Base-by-base conservation (phyloP, 2,888 invertebrate genomes). In the Heliconius cydno region DNA sequence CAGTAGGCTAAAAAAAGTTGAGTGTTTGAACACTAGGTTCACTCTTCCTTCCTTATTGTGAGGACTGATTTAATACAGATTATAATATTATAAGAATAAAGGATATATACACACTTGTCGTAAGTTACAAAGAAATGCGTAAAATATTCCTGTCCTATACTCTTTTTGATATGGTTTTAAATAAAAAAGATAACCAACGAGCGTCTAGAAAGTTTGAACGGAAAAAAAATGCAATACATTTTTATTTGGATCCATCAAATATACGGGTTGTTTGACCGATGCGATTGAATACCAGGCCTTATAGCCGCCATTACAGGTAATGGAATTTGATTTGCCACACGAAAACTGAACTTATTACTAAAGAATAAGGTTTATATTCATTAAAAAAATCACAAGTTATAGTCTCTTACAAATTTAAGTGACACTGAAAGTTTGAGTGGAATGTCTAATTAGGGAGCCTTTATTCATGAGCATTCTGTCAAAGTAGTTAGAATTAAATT, bases 251-350 rank as follows among this genome's bases (percentile, higher is more conserved):
- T 30, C 78, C 80, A 78, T 84, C 83, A 83, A 84, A 81, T 81
- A 75, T 74, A 82, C 79, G 80, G 79, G 70, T 60, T 75, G 78
- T 73, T 79, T 81, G 83, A 84, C 80, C 82, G 82, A 84, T 82
- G 80, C 81, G 82, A 83, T 81, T 79, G 82, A 80, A 83, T 81
- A 80, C 81, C 52, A 19, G 84, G 80, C 80, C 83, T 84, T 80
- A 84, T 76, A 80, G 79, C 79, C 76, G 70, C 77, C 81, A 79
- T 84, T 83, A 83, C 81, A 84, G 83, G 84, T 85, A 84, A 84
- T 84, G 82, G 82, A 76, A 80, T 34, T 63, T 41, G 28, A 46
- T 22, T 15, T 63, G 74, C 22, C 60, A 74, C 63, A 63, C 74
- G 38, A 63, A 74, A 74, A 12, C 19, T 6, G n/a, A 74, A n/a